Conservation (phyloP, 2,797 vertebrate species). For the Phrynocephalus guinanensis region DNA sequence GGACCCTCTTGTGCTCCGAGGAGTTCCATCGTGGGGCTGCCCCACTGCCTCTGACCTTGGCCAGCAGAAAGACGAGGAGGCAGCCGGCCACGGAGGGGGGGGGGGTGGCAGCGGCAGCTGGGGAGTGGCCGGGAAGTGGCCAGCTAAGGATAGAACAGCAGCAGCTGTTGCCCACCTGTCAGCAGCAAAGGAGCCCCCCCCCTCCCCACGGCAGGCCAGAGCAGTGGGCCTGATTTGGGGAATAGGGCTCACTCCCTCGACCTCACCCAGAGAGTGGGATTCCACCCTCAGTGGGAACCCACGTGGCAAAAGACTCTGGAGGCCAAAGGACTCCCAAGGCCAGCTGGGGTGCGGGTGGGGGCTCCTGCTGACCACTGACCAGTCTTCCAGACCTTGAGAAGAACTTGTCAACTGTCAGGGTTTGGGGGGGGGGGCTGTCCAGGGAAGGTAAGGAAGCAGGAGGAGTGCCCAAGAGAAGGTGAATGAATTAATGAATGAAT, state of each 20-base stretch:
- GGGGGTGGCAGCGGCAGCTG: neutral
- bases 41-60: conserved; percentile 13
- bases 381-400: too few species aligned
- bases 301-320: neutral
- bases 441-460: neutral
- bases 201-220: neutral
- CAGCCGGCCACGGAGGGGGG: neutral
- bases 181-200: neutral
- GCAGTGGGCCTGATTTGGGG: neutral
- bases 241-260: too few species aligned
- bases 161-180: conserved; percentile 35
- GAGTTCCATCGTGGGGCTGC: neutral
- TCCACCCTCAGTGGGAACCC: neutral
- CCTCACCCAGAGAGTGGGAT: too few species aligned
- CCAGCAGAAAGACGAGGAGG: neutral
- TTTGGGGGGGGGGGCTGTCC: too few species aligned
- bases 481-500: too few species aligned
- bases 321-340: neutral
- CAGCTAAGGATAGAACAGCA: conserved; percentile 8
- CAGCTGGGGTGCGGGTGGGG: neutral
- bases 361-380: too few species aligned
- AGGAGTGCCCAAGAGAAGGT: neutral
- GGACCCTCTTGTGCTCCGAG: neutral
- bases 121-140: neutral
- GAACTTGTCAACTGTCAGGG: neutral